A percentile compares a stretch with the other conserved stretches of the same genome.
phyloP scores from a whole-genome alignment of 2,797 vertebrate genomes.

The Notoglanidium macrostoma region DNA sequence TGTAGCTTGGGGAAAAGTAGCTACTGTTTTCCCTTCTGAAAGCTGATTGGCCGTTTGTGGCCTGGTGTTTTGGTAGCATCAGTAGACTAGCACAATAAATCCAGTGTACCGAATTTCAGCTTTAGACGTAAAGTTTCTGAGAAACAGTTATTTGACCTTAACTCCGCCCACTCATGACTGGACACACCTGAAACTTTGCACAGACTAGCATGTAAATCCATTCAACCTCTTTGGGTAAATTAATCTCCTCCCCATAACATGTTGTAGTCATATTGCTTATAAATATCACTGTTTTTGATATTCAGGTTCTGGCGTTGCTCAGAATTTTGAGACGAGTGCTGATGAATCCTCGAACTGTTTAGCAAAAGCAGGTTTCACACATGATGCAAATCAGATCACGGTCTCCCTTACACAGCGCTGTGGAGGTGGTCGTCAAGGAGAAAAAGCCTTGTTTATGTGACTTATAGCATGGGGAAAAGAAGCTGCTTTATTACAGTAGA shows the following conservation, averaged over 20 bases:
- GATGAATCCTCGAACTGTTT: neutral
- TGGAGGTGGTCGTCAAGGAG: neutral
- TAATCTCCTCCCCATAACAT: neutral
- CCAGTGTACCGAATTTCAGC: neutral
- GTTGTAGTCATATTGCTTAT: neutral
- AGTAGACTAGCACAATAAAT: neutral
- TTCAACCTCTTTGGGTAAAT: neutral
- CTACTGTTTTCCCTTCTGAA: neutral
- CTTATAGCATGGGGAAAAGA: neutral
- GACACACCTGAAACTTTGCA: neutral
- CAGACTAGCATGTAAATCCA: neutral
- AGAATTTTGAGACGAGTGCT: neutral
- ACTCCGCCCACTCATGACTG: neutral
- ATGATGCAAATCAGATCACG: neutral
- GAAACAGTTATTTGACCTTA: neutral
- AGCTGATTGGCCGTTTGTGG: neutral
- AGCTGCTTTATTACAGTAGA: slow-evolving; percentile 36
- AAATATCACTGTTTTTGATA: too few species aligned
- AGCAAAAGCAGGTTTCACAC: neutral
- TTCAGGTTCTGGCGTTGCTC: neutral
- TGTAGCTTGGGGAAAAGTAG: neutral
- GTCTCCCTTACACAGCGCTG: neutral
- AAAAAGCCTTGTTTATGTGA: neutral
- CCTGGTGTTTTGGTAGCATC: neutral
- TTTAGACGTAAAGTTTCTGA: neutral